phyloP scores from a whole-genome alignment of 2,888 invertebrate species.

The Operophtera brumata region DNA sequence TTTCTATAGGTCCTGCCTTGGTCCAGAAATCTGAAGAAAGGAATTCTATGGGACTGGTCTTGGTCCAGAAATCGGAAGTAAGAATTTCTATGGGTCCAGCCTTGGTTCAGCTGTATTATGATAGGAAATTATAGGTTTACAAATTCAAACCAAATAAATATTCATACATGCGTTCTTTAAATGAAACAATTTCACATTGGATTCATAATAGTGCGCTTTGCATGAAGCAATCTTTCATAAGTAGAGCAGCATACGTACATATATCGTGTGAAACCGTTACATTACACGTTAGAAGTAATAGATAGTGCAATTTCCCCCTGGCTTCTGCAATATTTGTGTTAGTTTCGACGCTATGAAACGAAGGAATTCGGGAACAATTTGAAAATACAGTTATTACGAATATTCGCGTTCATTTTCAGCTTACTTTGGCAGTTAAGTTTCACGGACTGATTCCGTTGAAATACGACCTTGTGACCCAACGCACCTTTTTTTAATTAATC shows the following conservation, averaged over 20 bases:
- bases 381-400: constrained; percentile 30
- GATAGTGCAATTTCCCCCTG: constrained; percentile 36
- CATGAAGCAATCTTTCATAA: constrained; percentile 29
- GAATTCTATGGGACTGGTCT: no score
- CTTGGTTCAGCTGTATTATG: no score
- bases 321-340: constrained; percentile 32
- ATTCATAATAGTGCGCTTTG: constrained; percentile 26
- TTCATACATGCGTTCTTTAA: neutral
- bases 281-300: constrained; percentile 34
- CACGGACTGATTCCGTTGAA: constrained; percentile 42
- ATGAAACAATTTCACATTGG: constrained; percentile 11
- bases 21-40: no score
- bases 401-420: constrained; percentile 27
- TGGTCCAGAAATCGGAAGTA: no score
- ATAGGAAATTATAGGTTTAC: no score
- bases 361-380: constrained; percentile 26
- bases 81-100: no score
- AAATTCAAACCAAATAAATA: no score
- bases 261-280: constrained; percentile 28
- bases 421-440: constrained; percentile 33
- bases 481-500: constrained; percentile 30
- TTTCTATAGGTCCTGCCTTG: no score
- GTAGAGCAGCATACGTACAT: constrained; percentile 23
- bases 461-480: constrained; percentile 26
- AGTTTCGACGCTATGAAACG: constrained; percentile 26